Evolutionary conservation across 2,888 invertebrate genomes (phyloP).

Genomic region (Colletes collaris): DNA sequence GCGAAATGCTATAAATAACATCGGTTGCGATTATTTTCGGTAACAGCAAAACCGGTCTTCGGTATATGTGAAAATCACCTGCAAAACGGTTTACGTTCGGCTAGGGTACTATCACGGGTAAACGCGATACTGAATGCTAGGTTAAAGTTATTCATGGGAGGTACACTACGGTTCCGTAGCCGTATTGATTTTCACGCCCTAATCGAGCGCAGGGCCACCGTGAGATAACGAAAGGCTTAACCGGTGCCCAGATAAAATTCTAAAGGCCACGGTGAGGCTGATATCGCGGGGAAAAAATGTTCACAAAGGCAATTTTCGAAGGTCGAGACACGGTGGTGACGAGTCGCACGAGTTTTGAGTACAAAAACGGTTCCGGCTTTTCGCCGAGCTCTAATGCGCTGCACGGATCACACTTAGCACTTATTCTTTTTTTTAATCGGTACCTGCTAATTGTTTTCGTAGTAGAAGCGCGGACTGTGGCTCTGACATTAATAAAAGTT

Average conservation of each 20-base stretch:
- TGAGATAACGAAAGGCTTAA: conserved; percentile 46
- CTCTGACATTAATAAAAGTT: conserved; percentile 96
- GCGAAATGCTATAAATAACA: conserved; percentile 79
- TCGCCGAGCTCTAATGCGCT: conserved; percentile 52
- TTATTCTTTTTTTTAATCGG: conserved; percentile 52
- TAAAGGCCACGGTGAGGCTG: conserved; percentile 16
- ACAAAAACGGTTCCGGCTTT: conserved; percentile 80
- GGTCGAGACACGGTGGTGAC: conserved; percentile 54
- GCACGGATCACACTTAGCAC: conserved; percentile 63
- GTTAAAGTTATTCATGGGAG: conserved; percentile 77
- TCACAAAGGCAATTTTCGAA: conserved; percentile 49
- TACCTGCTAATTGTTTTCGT: conserved; percentile 98
- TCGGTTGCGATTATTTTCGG: conserved; percentile 77
- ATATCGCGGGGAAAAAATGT: conserved; percentile 28
- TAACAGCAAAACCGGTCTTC: conserved; percentile 52
- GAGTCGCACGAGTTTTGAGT: conserved; percentile 82
- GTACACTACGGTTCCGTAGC: conserved; percentile 66
- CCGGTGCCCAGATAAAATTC: conserved; percentile 16
- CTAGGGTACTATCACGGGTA: conserved; percentile 22
- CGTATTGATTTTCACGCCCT: conserved; percentile 82
- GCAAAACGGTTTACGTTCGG: conserved; percentile 14
- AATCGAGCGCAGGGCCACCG: conserved; percentile 70
- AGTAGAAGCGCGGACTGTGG: conserved; percentile 97
- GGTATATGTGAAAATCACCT: conserved; percentile 21
- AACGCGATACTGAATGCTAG: conserved; percentile 68